Conservation (phyloP, 2,113 vertebrate species). For the Periophthalmodon schlosseri region DNA sequence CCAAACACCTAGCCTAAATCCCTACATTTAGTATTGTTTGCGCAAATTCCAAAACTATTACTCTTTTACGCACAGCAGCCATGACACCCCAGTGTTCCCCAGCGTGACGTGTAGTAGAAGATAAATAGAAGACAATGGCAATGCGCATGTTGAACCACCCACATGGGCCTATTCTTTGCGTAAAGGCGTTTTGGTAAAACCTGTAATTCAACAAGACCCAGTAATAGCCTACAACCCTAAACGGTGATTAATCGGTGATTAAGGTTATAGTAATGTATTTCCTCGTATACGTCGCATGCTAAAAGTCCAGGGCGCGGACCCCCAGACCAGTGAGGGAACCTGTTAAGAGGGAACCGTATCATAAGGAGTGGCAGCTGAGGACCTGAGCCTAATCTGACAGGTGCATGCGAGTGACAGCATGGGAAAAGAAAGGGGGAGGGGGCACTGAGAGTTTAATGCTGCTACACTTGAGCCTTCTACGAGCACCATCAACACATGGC, state of each 20-base stretch:
- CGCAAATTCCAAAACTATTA: background rate
- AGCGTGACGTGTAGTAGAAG: background rate
- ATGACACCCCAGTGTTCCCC: slow-evolving; percentile 32
- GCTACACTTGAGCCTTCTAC: slow-evolving; percentile 15
- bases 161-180: slow-evolving; percentile 4
- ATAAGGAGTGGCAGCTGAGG: slow-evolving; percentile 68
- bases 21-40: slow-evolving; percentile 10
- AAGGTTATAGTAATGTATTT: too few species aligned
- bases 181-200: background rate
- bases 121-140: slow-evolving; percentile 5
- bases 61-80: slow-evolving; percentile 15
- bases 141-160: background rate
- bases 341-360: slow-evolving; percentile 49
- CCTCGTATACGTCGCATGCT: background rate
- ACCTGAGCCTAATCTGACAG: slow-evolving; percentile 74
- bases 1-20: background rate
- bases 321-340: slow-evolving; percentile 43
- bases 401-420: slow-evolving; percentile 71
- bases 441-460: slow-evolving; percentile 55
- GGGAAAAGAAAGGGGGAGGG: slow-evolving; percentile 42
- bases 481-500: slow-evolving; percentile 11
- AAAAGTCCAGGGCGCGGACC: slow-evolving; percentile 46
- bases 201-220: too few species aligned
- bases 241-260: too few species aligned
- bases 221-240: too few species aligned